Conservation (phyloP, 2,888 invertebrate species). For the Idaea dimidiata region DNA sequence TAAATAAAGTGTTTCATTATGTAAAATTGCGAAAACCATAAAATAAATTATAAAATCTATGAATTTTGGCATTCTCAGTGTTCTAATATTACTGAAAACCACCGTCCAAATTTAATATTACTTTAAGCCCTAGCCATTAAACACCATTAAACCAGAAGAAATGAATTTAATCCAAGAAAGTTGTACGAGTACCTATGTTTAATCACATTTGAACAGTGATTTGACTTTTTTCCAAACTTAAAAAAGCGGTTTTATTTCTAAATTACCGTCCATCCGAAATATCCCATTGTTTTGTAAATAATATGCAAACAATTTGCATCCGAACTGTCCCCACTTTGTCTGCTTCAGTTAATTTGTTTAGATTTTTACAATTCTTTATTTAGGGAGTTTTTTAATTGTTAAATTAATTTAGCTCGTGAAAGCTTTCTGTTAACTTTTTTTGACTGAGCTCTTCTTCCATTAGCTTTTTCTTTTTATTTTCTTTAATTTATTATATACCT, state of each 20-base stretch:
- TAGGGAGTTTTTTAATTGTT: constrained; percentile 37
- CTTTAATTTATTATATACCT: too few relatives aligned
- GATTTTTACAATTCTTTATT: constrained; percentile 35
- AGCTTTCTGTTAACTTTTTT: not conserved
- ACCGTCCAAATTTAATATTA: too few relatives aligned
- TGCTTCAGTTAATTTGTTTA: constrained; percentile 43
- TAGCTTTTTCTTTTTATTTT: not conserved
- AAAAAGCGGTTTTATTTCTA: not conserved
- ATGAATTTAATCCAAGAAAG: too few relatives aligned
- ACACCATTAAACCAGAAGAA: too few relatives aligned
- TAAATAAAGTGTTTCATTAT: too few relatives aligned
- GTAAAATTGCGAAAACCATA: too few relatives aligned
- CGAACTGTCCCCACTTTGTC: constrained; percentile 40
- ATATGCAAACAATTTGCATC: constrained; percentile 62
- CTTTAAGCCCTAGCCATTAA: too few relatives aligned
- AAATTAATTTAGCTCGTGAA: constrained; percentile 22
- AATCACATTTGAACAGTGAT: too few relatives aligned
- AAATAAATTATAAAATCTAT: too few relatives aligned
- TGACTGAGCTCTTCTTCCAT: not conserved
- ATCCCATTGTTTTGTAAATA: constrained; percentile 43
- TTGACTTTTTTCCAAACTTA: not conserved
- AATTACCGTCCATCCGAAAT: constrained; percentile 4
- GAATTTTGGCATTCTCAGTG: too few relatives aligned
- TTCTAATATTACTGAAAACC: too few relatives aligned
- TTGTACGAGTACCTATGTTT: too few relatives aligned